phyloP scores from a whole-genome alignment of 1,140 invertebrate genomes.

The Trichoplusia ni region DNA sequence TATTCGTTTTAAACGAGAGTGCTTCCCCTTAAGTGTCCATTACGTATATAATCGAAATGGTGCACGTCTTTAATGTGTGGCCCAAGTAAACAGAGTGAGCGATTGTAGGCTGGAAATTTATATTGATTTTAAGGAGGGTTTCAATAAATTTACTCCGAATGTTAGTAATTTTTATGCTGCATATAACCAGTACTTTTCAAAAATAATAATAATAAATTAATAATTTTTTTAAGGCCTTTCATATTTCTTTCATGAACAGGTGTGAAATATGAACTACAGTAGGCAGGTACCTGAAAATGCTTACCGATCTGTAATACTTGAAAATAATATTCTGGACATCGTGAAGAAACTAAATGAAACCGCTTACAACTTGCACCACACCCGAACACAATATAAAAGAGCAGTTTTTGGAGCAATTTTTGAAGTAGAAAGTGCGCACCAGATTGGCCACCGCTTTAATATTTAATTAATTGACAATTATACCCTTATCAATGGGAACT shows the following conservation, averaged over 20 bases:
- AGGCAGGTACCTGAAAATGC: too few species aligned
- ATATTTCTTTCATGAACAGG: too few species aligned
- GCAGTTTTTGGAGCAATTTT: slow-evolving; percentile 34
- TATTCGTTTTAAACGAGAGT: slow-evolving; percentile 45
- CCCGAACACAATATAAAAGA: slow-evolving; percentile 20
- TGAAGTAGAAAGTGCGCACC: slow-evolving; percentile 29
- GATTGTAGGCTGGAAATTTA: not conserved
- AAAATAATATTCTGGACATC: too few species aligned
- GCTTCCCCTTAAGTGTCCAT: slow-evolving; percentile 37
- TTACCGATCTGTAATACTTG: too few species aligned
- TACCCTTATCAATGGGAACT: slow-evolving; percentile 44
- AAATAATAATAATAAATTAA: too few species aligned
- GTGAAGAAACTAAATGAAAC: too few species aligned
- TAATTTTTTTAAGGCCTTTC: too few species aligned
- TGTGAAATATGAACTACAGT: too few species aligned
- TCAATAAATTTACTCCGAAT: too few species aligned
- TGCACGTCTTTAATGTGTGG: slow-evolving; percentile 26
- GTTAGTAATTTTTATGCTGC: too few species aligned
- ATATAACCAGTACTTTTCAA: too few species aligned
- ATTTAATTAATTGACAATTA: slow-evolving; percentile 54
- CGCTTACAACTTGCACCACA: slow-evolving; percentile 9
- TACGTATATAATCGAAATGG: slow-evolving; percentile 37
- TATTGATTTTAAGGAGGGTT: too few species aligned
- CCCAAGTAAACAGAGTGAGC: not conserved
- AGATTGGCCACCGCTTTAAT: slow-evolving; percentile 42